phyloP scores from a whole-genome alignment of 2,888 invertebrate species.

The Caradrina clavipalpis region DNA sequence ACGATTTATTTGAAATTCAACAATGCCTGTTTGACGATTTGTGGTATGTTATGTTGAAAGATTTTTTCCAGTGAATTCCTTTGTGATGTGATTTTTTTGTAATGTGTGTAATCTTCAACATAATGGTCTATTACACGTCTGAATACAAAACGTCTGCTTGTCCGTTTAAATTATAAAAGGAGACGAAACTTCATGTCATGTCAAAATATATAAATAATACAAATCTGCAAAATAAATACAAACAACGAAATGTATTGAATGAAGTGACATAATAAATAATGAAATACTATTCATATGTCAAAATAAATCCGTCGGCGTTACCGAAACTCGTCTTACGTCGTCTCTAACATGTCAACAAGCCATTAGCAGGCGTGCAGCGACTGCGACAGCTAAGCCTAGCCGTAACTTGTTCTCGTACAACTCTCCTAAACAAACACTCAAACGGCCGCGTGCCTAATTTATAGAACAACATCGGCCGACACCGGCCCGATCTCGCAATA shows the following conservation, averaged over 20 bases:
- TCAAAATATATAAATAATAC: background rate
- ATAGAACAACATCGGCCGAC: constrained; percentile 74
- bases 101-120: constrained; percentile 16
- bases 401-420: constrained; percentile 63
- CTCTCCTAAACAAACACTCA: constrained; percentile 82
- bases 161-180: constrained; percentile 11
- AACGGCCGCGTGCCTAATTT: constrained; percentile 81
- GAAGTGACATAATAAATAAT: background rate
- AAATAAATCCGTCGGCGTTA: constrained; percentile 21
- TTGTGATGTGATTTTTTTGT: constrained; percentile 39
- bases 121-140: constrained; percentile 43
- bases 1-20: constrained; percentile 51
- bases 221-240: background rate
- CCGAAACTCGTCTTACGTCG: constrained; percentile 11
- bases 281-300: constrained; percentile 10
- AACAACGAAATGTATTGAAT: background rate
- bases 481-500: constrained; percentile 85
- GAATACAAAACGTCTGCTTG: constrained; percentile 22
- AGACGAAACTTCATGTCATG: constrained; percentile 1
- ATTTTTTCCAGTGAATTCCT: constrained; percentile 52
- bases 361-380: constrained; percentile 63
- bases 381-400: constrained; percentile 59
- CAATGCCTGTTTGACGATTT: constrained; percentile 56
- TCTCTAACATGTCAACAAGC: constrained; percentile 63
- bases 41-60: constrained; percentile 56